Base-by-base conservation (phyloP, 2,888 invertebrate species). In the Crepidodera aurea region DNA sequence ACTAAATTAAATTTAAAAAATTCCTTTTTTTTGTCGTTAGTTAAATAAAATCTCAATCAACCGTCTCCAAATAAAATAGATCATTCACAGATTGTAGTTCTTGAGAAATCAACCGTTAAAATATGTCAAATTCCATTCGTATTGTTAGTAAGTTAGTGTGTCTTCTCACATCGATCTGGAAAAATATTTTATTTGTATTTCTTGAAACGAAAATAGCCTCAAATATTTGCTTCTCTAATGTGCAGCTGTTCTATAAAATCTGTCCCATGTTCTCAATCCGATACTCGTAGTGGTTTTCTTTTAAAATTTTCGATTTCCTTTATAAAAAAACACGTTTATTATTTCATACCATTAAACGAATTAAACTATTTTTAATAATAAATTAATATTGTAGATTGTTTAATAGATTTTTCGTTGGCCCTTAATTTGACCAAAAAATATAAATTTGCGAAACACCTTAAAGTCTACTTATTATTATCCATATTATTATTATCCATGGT, bases 101-200 rank as follows among this genome's bases (percentile, higher is more conserved):
- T n/a, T n/a, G n/a, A n/a, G n/a, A n/a, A 32, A 32, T 32, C 4
- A 32, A 10, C 32, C 10, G 32, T 32, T 32, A 32, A 32, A 22
- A 8, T 37, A 37, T 37, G 15, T 37, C 7, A 3, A 2, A 37
- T 37, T 53, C 15, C 2, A 19, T 13, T 37, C 18, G 37, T 16
- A 37, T 15, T 19, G 19, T 37, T 32, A 10, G 29, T 32, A 19
- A 42, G 39, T 54, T 27, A 40, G 39, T 29, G 29, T 15, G 13
- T 32, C 34, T 55, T 55, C 55, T 34, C n/a, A 37, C 12, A 18
- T 34, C 55, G n/a, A 55, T 46, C 44, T 46, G 46, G 55, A 55
- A 55, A 55, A 55, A 55, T 55, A 57, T 48, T 57, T 57, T 57
- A 57, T 57, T 57, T 57, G 39, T 57, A 57, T 57, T 57, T 57